A percentile compares a stretch with the other conserved stretches of the same genome.
Conservation (phyloP, 2,113 vertebrate genomes). For the Neoarius graeffei region DNA sequence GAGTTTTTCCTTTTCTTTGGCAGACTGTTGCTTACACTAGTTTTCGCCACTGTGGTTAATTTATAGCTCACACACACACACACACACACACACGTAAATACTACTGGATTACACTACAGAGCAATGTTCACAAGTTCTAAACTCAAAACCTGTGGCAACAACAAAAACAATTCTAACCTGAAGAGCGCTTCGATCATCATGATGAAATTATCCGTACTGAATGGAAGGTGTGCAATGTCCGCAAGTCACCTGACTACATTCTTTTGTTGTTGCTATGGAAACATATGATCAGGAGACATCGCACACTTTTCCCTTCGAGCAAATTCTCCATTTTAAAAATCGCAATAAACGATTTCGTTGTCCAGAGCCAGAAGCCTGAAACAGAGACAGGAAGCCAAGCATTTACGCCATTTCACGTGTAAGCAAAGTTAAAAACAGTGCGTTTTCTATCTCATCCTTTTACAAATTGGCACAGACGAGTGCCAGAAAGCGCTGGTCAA, state of each 20-base stretch:
- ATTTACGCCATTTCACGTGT: neutral
- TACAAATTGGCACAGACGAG: no score
- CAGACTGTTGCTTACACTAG: neutral
- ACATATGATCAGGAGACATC: neutral
- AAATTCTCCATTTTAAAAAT: neutral
- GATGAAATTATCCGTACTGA: neutral
- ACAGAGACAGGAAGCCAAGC: neutral
- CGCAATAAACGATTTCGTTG: neutral
- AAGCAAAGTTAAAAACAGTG: neutral
- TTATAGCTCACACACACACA: conserved; percentile 3
- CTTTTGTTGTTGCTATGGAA: neutral
- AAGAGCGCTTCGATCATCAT: neutral
- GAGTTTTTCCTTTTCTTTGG: neutral
- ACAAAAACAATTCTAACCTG: neutral
- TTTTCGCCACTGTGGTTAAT: neutral
- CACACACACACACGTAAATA: neutral
- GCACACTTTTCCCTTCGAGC: neutral
- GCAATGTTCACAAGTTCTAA: neutral
- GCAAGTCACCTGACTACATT: neutral
- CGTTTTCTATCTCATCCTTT: no score
- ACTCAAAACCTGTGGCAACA: neutral
- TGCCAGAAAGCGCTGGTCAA: no score
- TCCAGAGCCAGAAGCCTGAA: neutral
- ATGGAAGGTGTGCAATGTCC: neutral
- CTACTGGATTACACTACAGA: no score